These are phyloP conservation scores for Latheticus oryzae DNA, from an alignment of 2,888 invertebrate species.

Conservation along the genomic window DNA sequence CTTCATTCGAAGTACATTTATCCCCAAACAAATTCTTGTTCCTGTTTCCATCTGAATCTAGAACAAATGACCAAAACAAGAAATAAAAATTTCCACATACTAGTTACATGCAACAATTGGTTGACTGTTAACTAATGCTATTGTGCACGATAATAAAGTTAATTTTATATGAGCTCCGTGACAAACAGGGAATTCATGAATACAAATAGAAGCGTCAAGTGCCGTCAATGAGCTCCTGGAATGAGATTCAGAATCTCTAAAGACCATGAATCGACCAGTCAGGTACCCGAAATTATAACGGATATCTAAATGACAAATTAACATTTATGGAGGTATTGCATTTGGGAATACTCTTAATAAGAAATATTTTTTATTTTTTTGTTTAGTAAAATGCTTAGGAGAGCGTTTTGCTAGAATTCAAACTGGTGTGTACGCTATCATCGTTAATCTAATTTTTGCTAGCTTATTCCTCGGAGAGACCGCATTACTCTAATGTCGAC, in stretches of 20 bases:
- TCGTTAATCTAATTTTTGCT: no score
- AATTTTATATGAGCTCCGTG: conserved; percentile 36
- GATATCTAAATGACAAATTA: conserved; percentile 36
- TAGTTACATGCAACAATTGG: conserved; percentile 22
- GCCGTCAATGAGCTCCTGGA: conserved; percentile 25
- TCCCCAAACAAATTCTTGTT: conserved; percentile 72
- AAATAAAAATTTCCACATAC: conserved; percentile 12
- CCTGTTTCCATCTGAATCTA: conserved; percentile 69
- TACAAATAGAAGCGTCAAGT: conserved; percentile 36
- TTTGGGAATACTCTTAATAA: no score
- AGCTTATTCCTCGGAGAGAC: no score
- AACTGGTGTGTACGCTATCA: no score
- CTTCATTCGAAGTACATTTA: conserved; percentile 75
- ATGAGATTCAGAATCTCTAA: conserved; percentile 29
- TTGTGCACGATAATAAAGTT: conserved; percentile 21
- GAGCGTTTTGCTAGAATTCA: no score
- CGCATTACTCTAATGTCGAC: no score
- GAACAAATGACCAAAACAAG: conserved; percentile 38
- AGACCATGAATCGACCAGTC: conserved; percentile 31
- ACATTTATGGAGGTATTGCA: conserved; percentile 27
- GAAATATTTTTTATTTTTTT: no score
- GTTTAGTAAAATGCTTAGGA: no score
- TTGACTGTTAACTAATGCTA: conserved; percentile 7
- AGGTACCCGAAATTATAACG: neutral
- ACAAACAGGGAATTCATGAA: conserved; percentile 37